These are phyloP conservation scores for Drosophila pectinifera DNA, from an alignment of 1,140 invertebrate species.

Conservation along the genomic window DNA sequence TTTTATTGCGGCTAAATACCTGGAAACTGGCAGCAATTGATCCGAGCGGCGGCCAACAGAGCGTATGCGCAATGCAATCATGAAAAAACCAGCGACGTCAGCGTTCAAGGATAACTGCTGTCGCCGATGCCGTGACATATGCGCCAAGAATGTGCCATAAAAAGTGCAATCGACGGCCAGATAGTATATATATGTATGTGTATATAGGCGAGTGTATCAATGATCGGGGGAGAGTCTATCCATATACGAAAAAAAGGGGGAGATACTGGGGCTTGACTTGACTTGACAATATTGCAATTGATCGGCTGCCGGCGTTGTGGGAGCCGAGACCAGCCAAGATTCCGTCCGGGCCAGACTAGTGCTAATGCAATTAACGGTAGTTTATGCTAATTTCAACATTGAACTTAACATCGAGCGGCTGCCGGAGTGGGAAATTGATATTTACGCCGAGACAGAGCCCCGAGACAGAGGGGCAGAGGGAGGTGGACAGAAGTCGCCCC, in stretches of 20 bases:
- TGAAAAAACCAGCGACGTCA: conserved; percentile 15
- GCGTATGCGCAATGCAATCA: conserved; percentile 67
- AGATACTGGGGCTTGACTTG: no score
- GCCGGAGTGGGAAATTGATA: conserved; percentile 68
- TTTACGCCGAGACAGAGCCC: conserved; percentile 53
- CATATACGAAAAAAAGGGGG: neutral
- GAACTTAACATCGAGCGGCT: conserved; percentile 77
- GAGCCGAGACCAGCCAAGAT: conserved; percentile 18
- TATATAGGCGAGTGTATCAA: conserved; percentile 3
- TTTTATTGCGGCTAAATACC: conserved; percentile 3
- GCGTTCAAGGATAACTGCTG: conserved; percentile 49
- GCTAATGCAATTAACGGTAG: conserved; percentile 82
- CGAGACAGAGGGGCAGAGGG: conserved; percentile 43
- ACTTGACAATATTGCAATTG: conserved; percentile 8
- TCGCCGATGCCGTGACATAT: conserved; percentile 66
- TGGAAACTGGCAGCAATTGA: conserved; percentile 31
- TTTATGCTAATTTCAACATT: conserved; percentile 84
- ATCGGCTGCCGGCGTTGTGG: conserved; percentile 17
- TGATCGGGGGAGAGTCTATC: conserved; percentile 8
- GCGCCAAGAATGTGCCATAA: conserved; percentile 74
- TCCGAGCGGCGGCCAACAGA: conserved; percentile 41
- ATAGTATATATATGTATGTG: conserved; percentile 3
- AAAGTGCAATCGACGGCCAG: conserved; percentile 41
- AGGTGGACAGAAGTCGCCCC: conserved; percentile 24
- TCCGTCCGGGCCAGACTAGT: conserved; percentile 62